These are phyloP conservation scores for Nasonia longicornis DNA, from an alignment of 1,140 invertebrate species.

Conservation along the genomic window DNA sequence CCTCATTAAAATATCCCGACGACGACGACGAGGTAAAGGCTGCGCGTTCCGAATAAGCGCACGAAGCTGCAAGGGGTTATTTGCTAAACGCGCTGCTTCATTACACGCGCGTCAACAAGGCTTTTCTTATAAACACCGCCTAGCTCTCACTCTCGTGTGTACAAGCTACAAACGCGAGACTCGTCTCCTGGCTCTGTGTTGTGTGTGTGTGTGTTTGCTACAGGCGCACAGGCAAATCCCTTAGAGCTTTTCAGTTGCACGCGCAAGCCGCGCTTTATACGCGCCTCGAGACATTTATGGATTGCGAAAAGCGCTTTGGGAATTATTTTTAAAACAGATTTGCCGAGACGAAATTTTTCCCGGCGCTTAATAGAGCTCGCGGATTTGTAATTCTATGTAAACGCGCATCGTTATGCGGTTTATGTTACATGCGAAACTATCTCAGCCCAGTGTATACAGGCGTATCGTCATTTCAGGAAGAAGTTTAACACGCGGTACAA, in stretches of 20 bases:
- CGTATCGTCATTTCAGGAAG: too few relatives aligned
- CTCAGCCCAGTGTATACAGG: too few relatives aligned
- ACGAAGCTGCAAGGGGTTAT: conserved; percentile 40
- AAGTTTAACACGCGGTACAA: too few relatives aligned
- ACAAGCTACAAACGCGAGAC: neutral
- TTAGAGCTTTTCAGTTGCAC: neutral
- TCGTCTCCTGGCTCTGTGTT: neutral
- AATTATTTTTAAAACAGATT: neutral
- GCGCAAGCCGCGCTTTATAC: neutral
- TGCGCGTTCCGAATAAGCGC: neutral
- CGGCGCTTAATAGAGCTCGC: too few relatives aligned
- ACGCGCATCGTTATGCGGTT: too few relatives aligned
- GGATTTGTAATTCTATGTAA: too few relatives aligned
- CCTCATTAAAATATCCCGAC: neutral
- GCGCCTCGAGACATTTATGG: neutral
- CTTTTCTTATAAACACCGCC: conserved; percentile 26
- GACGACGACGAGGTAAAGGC: neutral
- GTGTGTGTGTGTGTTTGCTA: too few relatives aligned
- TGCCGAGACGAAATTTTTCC: too few relatives aligned
- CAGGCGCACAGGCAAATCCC: neutral
- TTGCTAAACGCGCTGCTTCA: conserved; percentile 56
- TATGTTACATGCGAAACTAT: too few relatives aligned
- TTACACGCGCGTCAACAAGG: conserved; percentile 55
- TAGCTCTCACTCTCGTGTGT: neutral
- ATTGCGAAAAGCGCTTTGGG: neutral